These are phyloP conservation scores for Falco novaeseelandiae DNA, from an alignment of 2,797 vertebrate genomes.

Conservation along the genomic window DNA sequence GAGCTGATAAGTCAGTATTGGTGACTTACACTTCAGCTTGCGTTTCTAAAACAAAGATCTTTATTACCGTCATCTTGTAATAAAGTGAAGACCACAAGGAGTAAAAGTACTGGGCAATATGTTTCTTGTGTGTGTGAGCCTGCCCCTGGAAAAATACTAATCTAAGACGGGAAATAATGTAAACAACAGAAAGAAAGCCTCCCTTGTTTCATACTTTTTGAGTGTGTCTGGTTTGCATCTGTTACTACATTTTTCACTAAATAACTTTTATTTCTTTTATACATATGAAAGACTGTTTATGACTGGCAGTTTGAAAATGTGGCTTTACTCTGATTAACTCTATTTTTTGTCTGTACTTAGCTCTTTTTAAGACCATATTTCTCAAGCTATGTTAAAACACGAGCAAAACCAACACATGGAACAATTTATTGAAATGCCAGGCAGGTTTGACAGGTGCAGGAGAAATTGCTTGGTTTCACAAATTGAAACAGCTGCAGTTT, in stretches of 20 bases:
- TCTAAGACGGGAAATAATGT: conserved; percentile 37
- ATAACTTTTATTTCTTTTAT: background rate
- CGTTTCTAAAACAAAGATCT: conserved; percentile 62
- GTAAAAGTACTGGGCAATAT: background rate
- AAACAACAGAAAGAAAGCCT: conserved; percentile 39
- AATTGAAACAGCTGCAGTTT: conserved; percentile 38
- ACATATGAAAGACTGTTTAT: background rate
- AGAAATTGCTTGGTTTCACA: conserved; percentile 27
- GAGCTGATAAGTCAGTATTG: background rate
- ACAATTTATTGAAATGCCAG: conserved; percentile 24
- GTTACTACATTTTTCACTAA: conserved; percentile 16
- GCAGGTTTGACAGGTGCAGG: conserved; percentile 41
- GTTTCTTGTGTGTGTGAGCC: background rate
- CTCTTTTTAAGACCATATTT: background rate
- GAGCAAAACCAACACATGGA: conserved; percentile 26
- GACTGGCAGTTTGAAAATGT: conserved; percentile 38
- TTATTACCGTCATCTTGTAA: background rate
- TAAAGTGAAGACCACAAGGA: background rate
- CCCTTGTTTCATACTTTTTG: background rate
- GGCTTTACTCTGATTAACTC: background rate
- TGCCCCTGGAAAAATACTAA: conserved; percentile 39
- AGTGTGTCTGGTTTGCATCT: conserved; percentile 22
- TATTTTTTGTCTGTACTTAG: background rate
- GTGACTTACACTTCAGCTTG: conserved; percentile 18
- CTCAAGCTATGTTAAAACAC: background rate